A percentile compares a stretch with the other conserved stretches of the same genome.
Evolutionary conservation across 2,797 vertebrate genomes (phyloP).

Genomic region (Argyrosomus regius): DNA sequence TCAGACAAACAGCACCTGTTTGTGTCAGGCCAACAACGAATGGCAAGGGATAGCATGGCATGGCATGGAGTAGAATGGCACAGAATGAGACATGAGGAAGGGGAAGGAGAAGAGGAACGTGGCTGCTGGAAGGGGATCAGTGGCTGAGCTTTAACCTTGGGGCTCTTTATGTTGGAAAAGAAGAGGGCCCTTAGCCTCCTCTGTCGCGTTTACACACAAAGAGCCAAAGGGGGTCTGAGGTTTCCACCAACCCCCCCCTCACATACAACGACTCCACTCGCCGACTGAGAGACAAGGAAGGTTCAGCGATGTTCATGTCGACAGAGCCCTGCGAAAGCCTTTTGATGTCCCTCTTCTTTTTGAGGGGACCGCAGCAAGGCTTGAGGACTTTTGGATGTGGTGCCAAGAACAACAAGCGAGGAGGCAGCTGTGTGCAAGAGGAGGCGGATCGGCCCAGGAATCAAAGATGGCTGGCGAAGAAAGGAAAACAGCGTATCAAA

Average conservation of each 20-base stretch:
- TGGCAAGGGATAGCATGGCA: constrained; percentile 39
- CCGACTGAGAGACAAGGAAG: constrained; percentile 67
- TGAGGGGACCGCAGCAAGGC: constrained; percentile 80
- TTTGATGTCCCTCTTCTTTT: constrained; percentile 82
- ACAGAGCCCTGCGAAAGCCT: constrained; percentile 73
- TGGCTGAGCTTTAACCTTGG: constrained; percentile 79
- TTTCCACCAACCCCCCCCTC: constrained; percentile 18
- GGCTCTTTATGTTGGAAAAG: constrained; percentile 77
- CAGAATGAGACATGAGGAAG: constrained; percentile 53
- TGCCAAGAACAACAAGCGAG: constrained; percentile 86
- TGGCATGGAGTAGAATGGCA: constrained; percentile 55
- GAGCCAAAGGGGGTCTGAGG: constrained; percentile 63
- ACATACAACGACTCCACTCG: constrained; percentile 49
- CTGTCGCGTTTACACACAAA: constrained; percentile 68
- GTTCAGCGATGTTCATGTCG: constrained; percentile 73
- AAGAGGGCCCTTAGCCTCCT: constrained; percentile 66
- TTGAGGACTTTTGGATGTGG: constrained; percentile 79
- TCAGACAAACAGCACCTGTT: constrained; percentile 73
- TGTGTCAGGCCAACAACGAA: constrained; percentile 44
- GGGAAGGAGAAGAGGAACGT: constrained; percentile 73
- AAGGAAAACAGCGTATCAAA: constrained; percentile 82
- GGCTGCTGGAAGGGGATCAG: constrained; percentile 83
- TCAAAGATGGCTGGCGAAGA: constrained; percentile 84
- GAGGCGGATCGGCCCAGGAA: constrained; percentile 81
- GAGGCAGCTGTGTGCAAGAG: constrained; percentile 84